Percentiles rank a stretch among this genome's conserved stretches.
Conservation (phyloP, 2,888 invertebrate species). For the Drosophila leonis region DNA sequence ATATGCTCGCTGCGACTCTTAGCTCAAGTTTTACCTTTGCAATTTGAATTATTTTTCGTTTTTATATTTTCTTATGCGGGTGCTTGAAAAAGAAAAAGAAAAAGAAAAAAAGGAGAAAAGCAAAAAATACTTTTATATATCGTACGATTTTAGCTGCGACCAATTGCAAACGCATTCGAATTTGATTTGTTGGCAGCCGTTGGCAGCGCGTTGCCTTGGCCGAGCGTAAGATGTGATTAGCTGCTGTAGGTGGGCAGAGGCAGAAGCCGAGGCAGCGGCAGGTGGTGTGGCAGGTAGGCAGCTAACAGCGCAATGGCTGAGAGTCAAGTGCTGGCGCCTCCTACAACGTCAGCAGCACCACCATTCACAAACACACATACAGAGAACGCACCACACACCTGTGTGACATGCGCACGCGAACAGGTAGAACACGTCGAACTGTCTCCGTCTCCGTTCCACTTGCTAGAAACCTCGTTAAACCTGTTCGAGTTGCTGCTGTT, state of each 20-base stretch:
- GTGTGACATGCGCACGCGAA: slow-evolving; percentile 55
- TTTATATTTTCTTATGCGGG: background rate
- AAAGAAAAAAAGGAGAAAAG: background rate
- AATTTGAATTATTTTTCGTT: background rate
- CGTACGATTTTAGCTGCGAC: slow-evolving; percentile 29
- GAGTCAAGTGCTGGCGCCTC: slow-evolving; percentile 64
- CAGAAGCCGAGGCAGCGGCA: background rate
- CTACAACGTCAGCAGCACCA: slow-evolving; percentile 45
- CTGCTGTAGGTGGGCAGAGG: slow-evolving; percentile 17
- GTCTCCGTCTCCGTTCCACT: slow-evolving; percentile 50
- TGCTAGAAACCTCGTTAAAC: slow-evolving; percentile 11
- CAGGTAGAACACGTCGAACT: slow-evolving; percentile 42
- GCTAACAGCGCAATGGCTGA: slow-evolving; percentile 53
- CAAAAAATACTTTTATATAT: slow-evolving; percentile 19
- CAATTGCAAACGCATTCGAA: slow-evolving; percentile 73
- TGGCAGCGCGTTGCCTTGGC: slow-evolving; percentile 36
- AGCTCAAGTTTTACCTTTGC: slow-evolving; percentile 33
- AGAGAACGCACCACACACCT: slow-evolving; percentile 16
- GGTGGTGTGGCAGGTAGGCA: slow-evolving; percentile 31
- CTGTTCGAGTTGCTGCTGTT: slow-evolving; percentile 31
- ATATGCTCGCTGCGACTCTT: background rate
- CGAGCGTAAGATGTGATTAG: slow-evolving; percentile 37
- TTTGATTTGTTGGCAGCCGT: slow-evolving; percentile 73
- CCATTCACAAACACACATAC: slow-evolving; percentile 18
- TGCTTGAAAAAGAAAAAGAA: background rate